Conservation (phyloP, 2,888 invertebrate species). For the Thyatira batis region DNA sequence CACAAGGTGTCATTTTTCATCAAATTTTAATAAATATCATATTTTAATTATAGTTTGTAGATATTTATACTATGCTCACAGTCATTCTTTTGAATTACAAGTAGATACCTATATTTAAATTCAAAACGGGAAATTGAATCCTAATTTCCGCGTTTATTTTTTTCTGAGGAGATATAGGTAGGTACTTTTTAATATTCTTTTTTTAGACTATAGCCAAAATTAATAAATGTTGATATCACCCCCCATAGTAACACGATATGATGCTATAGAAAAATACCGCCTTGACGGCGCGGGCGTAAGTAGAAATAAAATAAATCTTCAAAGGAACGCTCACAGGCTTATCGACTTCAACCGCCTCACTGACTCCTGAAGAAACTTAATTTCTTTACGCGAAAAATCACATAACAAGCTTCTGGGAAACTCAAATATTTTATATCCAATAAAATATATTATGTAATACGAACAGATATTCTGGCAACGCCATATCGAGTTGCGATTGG, state of each 20-base stretch:
- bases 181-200: no score
- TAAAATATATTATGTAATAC: neutral
- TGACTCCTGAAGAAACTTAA: constrained; percentile 26
- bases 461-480: neutral
- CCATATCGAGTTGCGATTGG: no score
- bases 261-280: constrained; percentile 12
- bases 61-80: no score
- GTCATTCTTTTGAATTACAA: no score
- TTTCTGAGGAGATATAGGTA: no score
- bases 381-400: constrained; percentile 25
- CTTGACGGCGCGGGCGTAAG: constrained; percentile 8
- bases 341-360: constrained; percentile 28
- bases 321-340: constrained; percentile 29
- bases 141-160: no score
- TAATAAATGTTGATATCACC: neutral
- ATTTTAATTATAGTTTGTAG: no score
- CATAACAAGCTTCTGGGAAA: constrained; percentile 11
- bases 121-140: no score
- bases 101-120: no score
- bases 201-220: no score
- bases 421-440: neutral
- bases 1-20: no score
- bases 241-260: constrained; percentile 9
- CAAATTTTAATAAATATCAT: no score
- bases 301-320: constrained; percentile 29